phyloP scores from a whole-genome alignment of 2,797 vertebrate genomes.

The Syndactyla subalaris region DNA sequence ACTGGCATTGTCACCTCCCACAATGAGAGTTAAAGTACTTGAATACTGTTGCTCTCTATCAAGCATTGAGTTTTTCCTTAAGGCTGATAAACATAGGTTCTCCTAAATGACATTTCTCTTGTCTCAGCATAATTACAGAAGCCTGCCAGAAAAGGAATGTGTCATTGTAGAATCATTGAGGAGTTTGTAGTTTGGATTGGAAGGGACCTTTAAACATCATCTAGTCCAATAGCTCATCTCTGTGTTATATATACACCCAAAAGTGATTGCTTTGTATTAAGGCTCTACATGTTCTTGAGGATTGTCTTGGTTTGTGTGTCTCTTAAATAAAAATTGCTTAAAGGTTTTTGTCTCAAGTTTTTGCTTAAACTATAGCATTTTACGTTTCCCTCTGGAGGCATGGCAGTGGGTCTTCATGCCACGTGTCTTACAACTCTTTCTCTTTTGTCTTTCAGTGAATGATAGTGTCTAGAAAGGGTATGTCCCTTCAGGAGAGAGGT shows the following conservation, averaged over 20 bases:
- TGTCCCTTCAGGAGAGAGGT: slow-evolving; percentile 99
- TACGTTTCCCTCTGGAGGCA: background rate
- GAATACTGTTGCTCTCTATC: background rate
- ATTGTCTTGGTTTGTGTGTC: background rate
- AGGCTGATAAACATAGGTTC: background rate
- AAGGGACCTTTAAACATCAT: background rate
- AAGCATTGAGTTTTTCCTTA: background rate
- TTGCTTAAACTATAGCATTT: background rate
- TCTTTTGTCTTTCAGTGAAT: slow-evolving; percentile 89
- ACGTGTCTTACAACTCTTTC: background rate
- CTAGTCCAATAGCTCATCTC: background rate
- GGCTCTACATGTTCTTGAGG: background rate
- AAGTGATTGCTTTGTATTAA: background rate
- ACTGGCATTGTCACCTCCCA: background rate
- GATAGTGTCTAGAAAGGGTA: slow-evolving; percentile 99
- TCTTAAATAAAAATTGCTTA: background rate
- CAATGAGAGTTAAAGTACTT: background rate
- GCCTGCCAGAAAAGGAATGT: fast-evolving
- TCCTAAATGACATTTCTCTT: background rate
- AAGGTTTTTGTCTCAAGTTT: background rate
- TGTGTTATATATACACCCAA: background rate
- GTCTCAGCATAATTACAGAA: background rate
- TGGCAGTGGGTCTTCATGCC: background rate
- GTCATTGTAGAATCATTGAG: background rate
- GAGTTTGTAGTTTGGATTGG: background rate